Evolutionary conservation across 1,140 invertebrate species (phyloP).

Genomic region (Cotesia typhae): DNA sequence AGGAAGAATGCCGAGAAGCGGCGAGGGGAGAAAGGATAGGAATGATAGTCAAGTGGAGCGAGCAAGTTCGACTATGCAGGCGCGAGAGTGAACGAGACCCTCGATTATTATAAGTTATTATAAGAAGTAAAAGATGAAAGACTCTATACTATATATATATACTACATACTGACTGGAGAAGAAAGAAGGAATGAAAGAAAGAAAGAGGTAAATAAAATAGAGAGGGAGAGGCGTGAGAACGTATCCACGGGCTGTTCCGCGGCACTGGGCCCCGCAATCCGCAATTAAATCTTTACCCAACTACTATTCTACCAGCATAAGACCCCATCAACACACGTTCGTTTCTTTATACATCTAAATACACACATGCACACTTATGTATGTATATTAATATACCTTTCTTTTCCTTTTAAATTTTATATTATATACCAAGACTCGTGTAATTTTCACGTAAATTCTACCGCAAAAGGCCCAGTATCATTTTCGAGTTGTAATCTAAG

Average conservation of each 20-base stretch:
- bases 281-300: slow-evolving; percentile 49
- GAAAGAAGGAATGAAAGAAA: slow-evolving; percentile 17
- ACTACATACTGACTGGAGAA: not conserved
- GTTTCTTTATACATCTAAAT: not conserved
- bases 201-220: slow-evolving; percentile 17
- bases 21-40: not conserved
- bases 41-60: slow-evolving; percentile 13
- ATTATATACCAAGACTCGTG: not conserved
- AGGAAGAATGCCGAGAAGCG: not conserved
- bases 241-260: slow-evolving; percentile 45
- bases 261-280: slow-evolving; percentile 37
- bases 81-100: no score
- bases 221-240: slow-evolving; percentile 51
- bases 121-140: slow-evolving; percentile 17
- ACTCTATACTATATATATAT: not conserved
- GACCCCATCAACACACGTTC: slow-evolving; percentile 36
- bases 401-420: not conserved
- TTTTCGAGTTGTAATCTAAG: no score
- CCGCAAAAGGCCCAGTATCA: not conserved
- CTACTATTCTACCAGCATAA: slow-evolving; percentile 28
- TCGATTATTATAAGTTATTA: no score
- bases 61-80: not conserved
- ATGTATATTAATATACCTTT: not conserved
- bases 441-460: slow-evolving; percentile 12
- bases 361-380: no score